phyloP scores from a whole-genome alignment of 1,140 invertebrate species.

The Leucophenga varia region DNA sequence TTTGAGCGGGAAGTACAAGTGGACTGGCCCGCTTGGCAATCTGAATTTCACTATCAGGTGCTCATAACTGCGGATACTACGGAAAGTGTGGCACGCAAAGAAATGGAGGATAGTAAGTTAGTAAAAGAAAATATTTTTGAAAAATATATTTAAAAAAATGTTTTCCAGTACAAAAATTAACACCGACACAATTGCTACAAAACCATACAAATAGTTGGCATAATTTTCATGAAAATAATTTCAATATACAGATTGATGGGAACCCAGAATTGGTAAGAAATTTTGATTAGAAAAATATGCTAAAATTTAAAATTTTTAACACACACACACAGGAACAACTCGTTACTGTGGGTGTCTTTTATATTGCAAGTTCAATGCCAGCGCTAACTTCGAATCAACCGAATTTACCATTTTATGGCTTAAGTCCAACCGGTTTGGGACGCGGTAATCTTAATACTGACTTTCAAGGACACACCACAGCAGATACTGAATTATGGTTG shows the following conservation, averaged over 20 bases:
- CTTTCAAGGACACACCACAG: slow-evolving; percentile 27
- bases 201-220: slow-evolving; percentile 29
- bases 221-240: slow-evolving; percentile 36
- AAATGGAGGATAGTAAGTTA: slow-evolving; percentile 56
- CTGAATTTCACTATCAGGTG: slow-evolving; percentile 56
- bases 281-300: too few relatives aligned
- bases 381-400: slow-evolving; percentile 51
- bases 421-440: slow-evolving; percentile 60
- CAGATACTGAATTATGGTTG: slow-evolving; percentile 34
- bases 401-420: slow-evolving; percentile 54
- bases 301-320: slow-evolving; percentile 1
- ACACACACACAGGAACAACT: slow-evolving; percentile 35
- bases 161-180: slow-evolving; percentile 20
- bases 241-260: slow-evolving; percentile 57
- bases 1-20: slow-evolving; percentile 30
- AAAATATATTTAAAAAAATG: too few relatives aligned
- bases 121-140: too few relatives aligned
- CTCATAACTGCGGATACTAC: slow-evolving; percentile 59
- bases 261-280: slow-evolving; percentile 56
- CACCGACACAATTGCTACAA: slow-evolving; percentile 11
- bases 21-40: slow-evolving; percentile 54
- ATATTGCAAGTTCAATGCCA: slow-evolving; percentile 58
- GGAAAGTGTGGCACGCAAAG: slow-evolving; percentile 57
- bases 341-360: slow-evolving; percentile 59
- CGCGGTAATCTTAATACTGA: slow-evolving; percentile 39